A percentile compares a stretch with the other conserved stretches of the same genome.
phyloP scores from a whole-genome alignment of 2,797 vertebrate species.

The Mycteria americana region DNA sequence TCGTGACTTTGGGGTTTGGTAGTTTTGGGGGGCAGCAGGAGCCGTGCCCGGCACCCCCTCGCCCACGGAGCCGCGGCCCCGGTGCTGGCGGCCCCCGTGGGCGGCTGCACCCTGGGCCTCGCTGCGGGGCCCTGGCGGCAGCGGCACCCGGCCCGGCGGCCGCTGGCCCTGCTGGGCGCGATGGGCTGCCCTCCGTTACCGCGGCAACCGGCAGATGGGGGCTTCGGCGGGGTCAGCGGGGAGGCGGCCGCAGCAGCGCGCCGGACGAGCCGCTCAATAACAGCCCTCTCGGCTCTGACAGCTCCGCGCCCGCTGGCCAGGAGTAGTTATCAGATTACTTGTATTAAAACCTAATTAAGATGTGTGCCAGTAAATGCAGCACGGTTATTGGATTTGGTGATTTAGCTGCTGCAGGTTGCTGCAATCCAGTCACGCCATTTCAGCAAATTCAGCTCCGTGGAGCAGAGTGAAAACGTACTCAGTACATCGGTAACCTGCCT shows the following conservation, averaged over 20 bases:
- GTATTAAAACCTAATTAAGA: slow-evolving; percentile 97
- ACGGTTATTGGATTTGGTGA: slow-evolving; percentile 88
- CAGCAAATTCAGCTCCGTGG: slow-evolving; percentile 48
- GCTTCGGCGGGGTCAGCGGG: slow-evolving; percentile 84
- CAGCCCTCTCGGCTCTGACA: slow-evolving; percentile 73
- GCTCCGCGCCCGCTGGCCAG: slow-evolving; percentile 68
- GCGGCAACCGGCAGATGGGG: slow-evolving; percentile 90
- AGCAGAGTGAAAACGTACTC: background rate
- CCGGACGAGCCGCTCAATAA: slow-evolving; percentile 46
- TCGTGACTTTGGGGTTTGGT: accelerated
- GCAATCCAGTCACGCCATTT: slow-evolving; percentile 76
- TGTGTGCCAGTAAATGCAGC: slow-evolving; percentile 86
- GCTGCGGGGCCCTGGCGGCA: accelerated
- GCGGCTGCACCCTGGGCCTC: background rate
- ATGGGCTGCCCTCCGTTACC: slow-evolving; percentile 74
- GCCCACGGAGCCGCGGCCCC: accelerated
- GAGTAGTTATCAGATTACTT: slow-evolving; percentile 87
- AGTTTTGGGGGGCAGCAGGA: background rate
- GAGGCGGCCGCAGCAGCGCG: slow-evolving; percentile 52
- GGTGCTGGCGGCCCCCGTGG: background rate
- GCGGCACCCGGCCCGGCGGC: accelerated
- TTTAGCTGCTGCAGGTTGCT: slow-evolving; percentile 82
- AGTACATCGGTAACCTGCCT: background rate
- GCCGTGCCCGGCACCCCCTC: background rate
- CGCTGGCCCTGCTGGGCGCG: background rate